These are phyloP conservation scores for Notodonta ziczac DNA, from an alignment of 2,888 invertebrate species.

Conservation along the genomic window DNA sequence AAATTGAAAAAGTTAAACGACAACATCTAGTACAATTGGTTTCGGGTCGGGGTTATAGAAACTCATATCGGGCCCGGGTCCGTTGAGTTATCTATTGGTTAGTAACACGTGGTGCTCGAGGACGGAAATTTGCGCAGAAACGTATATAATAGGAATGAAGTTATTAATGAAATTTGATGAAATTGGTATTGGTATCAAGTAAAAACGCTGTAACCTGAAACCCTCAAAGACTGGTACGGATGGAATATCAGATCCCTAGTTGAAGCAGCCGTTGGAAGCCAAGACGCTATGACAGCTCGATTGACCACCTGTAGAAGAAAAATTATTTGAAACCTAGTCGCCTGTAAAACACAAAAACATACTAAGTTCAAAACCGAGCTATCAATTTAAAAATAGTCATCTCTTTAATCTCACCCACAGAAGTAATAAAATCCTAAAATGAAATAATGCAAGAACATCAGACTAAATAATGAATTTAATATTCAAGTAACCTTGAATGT, in stretches of 20 bases:
- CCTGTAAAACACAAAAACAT: too few species aligned
- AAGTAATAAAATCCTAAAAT: too few species aligned
- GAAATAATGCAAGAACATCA: background rate
- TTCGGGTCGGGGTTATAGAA: constrained; percentile 44
- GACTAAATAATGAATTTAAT: background rate
- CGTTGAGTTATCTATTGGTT: constrained; percentile 37
- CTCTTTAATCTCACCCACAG: too few species aligned
- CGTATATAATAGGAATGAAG: background rate
- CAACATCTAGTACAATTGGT: constrained; percentile 57
- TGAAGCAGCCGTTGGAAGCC: too few species aligned
- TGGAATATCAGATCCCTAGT: too few species aligned
- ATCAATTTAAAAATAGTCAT: too few species aligned
- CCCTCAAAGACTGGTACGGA: too few species aligned
- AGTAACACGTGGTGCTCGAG: constrained; percentile 36
- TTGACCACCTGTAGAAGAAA: too few species aligned
- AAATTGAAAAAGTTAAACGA: constrained; percentile 71
- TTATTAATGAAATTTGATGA: constrained; percentile 3
- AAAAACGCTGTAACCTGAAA: too few species aligned
- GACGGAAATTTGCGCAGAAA: constrained; percentile 32
- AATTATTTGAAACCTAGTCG: too few species aligned
- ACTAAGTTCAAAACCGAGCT: too few species aligned
- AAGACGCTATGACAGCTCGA: too few species aligned
- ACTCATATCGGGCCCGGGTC: constrained; percentile 36
- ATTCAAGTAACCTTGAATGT: constrained; percentile 14
- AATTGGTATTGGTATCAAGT: background rate